These are phyloP conservation scores for Tetraneura akinire DNA, from an alignment of 1,140 invertebrate genomes.

Conservation along the genomic window DNA sequence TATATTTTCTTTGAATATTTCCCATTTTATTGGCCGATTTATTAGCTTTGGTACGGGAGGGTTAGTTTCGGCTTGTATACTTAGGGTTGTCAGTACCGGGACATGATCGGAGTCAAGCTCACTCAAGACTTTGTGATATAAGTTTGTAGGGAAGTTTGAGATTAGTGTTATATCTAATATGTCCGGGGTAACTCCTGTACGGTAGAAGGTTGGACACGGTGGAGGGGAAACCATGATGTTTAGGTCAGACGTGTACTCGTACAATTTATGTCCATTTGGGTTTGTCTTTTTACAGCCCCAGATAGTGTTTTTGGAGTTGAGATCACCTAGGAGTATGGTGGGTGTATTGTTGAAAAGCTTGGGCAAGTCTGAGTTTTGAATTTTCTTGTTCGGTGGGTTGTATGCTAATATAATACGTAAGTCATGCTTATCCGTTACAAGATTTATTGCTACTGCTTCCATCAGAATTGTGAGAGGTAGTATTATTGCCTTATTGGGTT, in stretches of 20 bases:
- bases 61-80: not conserved
- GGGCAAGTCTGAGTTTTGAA: not conserved
- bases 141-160: too few species aligned
- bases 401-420: conserved; percentile 7
- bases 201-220: too few species aligned
- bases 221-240: conserved; percentile 1
- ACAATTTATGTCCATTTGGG: conserved; percentile 4
- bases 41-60: not conserved
- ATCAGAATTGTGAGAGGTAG: not conserved
- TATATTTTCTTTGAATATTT: too few species aligned
- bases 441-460: not conserved
- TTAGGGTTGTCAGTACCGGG: not conserved
- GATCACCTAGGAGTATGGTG: conserved; percentile 24
- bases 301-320: conserved; percentile 21
- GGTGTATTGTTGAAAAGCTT: not conserved
- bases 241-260: not conserved
- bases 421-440: not conserved
- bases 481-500: not conserved
- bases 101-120: too few species aligned
- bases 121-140: too few species aligned
- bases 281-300: conserved; percentile 5
- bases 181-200: too few species aligned
- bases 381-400: conserved; percentile 31
- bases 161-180: too few species aligned
- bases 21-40: too few species aligned